Evolutionary conservation across 1,140 invertebrate species (phyloP).

Genomic region (Spodoptera frugiperda): DNA sequence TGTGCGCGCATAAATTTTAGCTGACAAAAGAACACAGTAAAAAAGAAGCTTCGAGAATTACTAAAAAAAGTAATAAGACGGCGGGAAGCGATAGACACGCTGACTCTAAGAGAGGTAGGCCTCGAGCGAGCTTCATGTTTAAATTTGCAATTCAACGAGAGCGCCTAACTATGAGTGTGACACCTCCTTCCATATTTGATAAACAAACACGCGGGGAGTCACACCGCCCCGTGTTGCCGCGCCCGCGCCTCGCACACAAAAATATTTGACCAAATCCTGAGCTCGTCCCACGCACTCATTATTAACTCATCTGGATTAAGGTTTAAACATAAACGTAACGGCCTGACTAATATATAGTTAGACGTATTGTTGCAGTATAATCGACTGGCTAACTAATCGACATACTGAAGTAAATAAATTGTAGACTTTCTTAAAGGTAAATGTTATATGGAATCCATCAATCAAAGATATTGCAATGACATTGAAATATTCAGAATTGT

Average conservation of each 20-base stretch:
- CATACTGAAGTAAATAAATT: too few species aligned
- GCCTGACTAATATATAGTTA: too few species aligned
- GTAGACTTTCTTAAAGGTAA: too few species aligned
- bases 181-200: slow-evolving; percentile 59
- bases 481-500: too few species aligned
- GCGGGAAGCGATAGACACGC: background rate
- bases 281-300: too few species aligned
- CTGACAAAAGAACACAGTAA: slow-evolving; percentile 11
- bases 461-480: too few species aligned
- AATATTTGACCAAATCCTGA: too few species aligned
- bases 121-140: slow-evolving; percentile 58
- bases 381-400: background rate
- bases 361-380: too few species aligned
- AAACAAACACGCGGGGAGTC: slow-evolving; percentile 52
- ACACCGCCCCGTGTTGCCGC: background rate
- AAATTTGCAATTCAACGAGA: slow-evolving; percentile 70
- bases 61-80: slow-evolving; percentile 20
- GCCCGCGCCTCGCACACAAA: too few species aligned
- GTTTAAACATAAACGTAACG: too few species aligned
- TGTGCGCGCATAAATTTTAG: background rate
- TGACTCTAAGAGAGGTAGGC: slow-evolving; percentile 11
- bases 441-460: too few species aligned
- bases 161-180: slow-evolving; percentile 5
- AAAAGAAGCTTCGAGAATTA: slow-evolving; percentile 18
- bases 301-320: too few species aligned